A percentile compares a stretch with the other conserved stretches of the same genome.
Evolutionary conservation across 2,113 vertebrate species (phyloP).

Genomic region (Cranoglanis bouderius): DNA sequence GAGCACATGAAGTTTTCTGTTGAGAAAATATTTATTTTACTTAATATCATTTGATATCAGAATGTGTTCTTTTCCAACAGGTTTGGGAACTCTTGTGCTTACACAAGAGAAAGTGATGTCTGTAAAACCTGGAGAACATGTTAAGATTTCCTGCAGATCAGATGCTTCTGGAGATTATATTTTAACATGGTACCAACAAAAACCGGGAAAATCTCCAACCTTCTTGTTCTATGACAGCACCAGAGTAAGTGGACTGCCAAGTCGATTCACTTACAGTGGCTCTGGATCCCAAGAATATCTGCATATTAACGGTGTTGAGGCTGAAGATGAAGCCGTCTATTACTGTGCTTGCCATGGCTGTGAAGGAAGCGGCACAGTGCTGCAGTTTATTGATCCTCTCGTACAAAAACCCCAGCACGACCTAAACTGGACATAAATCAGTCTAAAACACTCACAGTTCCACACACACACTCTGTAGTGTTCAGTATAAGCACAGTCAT

Average conservation of each 20-base stretch:
- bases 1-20: neutral
- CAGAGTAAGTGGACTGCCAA: conserved; percentile 10
- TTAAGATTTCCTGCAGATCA: conserved; percentile 17
- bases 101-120: conserved; percentile 6
- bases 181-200: conserved; percentile 42
- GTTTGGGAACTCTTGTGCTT: conserved; percentile 35
- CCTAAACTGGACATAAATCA: neutral
- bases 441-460: neutral
- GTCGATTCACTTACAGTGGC: conserved; percentile 31
- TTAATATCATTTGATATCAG: neutral
- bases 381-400: neutral
- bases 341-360: conserved; percentile 31
- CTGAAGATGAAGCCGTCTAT: conserved; percentile 37
- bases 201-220: neutral
- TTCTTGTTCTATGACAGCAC: neutral
- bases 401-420: conserved; percentile 30
- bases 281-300: conserved; percentile 21
- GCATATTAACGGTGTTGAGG: conserved; percentile 36
- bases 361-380: neutral
- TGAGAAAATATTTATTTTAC: neutral
- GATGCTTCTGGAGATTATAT: neutral
- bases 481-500: neutral
- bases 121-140: neutral
- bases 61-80: neutral
- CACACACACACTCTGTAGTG: neutral